Evolutionary conservation across 2,888 invertebrate species (phyloP), one percentile per base, ranked within the genome.

Genomic region (Synergus japonicus): DNA sequence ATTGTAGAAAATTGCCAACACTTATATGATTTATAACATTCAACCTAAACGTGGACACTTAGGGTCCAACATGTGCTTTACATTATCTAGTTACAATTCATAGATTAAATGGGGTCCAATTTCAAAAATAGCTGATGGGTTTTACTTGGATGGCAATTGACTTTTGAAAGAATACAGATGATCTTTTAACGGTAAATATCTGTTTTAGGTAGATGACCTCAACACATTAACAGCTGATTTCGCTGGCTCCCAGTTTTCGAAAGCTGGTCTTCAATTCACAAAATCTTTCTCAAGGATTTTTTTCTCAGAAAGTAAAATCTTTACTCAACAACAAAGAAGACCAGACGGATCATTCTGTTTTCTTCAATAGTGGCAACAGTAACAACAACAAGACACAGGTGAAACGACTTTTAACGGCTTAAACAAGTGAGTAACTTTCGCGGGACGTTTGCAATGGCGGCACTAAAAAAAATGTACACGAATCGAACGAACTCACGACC

Each of bases 401-500:
- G 54, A 29, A 49, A 60, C 22, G 8, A 44, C 22, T 13, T 49
- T 69, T 22, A 44, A 69, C 13, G 29, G 12, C 15, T 22, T 29
- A 49, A 46, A 54, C 73, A 73, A 73, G 54, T 73, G 37, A 73
- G 10, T 54, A 73, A 73, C 73, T 73, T 73, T 73, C 54, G 54
- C 54, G 49, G 69, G 69, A 46, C 49, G 54, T 73, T 73, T 15
- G 73, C 54, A 73, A 73, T 73, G 54, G 46, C 69, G 46, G 69
- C 49, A 73, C 73, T 54, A 54, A 54, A 73, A 65, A 67, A 54
- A 54, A 54, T 73, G 37, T 73, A 49, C 37, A n/a, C 73, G 49
- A 73, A 73, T 73, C 54, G 37, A 73, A 69, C 69, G 7, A 67
- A 69, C 69, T 69, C 46, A 46, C 73, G 73, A 73, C 73, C 54